These are phyloP conservation scores for Chymomyza amoena DNA, from an alignment of 2,888 invertebrate species.

Conservation along the genomic window DNA sequence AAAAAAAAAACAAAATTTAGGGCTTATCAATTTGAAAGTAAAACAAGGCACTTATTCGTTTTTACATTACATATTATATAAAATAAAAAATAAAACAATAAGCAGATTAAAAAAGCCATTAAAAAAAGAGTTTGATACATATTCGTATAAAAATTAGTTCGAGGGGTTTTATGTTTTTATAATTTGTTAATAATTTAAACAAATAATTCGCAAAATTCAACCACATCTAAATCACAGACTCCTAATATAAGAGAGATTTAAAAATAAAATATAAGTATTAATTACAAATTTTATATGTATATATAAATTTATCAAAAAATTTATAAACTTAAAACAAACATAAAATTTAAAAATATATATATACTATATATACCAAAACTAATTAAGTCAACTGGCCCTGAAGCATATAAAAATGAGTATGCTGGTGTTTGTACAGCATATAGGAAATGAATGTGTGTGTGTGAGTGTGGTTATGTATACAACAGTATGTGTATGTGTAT, in stretches of 20 bases:
- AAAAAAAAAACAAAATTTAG: not conserved
- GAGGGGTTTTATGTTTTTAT: not conserved
- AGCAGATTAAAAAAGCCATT: not conserved
- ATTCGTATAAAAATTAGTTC: not conserved
- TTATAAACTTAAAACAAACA: constrained; percentile 22
- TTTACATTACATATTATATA: not conserved
- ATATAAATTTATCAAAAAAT: constrained; percentile 28
- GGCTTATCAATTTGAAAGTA: not conserved
- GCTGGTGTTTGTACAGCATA: not conserved
- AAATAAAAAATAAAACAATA: not conserved
- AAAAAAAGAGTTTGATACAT: not conserved
- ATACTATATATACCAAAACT: constrained; percentile 37
- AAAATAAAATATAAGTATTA: constrained; percentile 34
- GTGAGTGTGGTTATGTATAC: not conserved
- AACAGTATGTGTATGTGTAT: not conserved
- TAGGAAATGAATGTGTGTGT: constrained; percentile 18
- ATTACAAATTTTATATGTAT: constrained; percentile 13
- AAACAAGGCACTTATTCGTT: not conserved
- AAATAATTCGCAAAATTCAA: constrained; percentile 54
- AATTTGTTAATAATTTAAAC: not conserved
- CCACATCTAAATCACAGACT: constrained; percentile 77
- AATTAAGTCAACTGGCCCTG: constrained; percentile 63
- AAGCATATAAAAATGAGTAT: not conserved
- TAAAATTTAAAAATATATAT: constrained; percentile 35
- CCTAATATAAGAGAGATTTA: constrained; percentile 70